Conservation (phyloP, 1,140 invertebrate genomes). For the Heliconius himera region DNA sequence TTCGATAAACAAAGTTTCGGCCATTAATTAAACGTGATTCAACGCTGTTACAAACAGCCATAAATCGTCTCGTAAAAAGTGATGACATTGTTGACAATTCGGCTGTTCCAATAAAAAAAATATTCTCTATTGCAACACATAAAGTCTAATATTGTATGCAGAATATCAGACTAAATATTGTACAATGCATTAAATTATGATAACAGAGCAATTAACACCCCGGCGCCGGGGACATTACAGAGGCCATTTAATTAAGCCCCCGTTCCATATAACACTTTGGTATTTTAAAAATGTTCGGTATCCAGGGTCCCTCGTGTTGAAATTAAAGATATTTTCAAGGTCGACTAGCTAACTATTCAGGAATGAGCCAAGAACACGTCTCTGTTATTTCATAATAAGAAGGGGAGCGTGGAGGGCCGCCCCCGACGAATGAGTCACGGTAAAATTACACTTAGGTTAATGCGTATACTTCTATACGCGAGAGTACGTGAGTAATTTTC, state of each 20-base stretch:
- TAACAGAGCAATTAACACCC: conserved; percentile 45
- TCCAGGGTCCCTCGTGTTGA: conserved; percentile 33
- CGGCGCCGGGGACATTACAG: conserved; percentile 30
- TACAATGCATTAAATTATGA: conserved; percentile 43
- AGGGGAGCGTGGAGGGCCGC: conserved; percentile 35
- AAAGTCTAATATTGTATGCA: conserved; percentile 17
- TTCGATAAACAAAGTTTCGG: background rate
- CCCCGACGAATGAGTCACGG: conserved; percentile 47
- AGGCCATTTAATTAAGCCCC: conserved; percentile 51
- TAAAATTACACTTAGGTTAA: conserved; percentile 39
- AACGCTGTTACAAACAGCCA: conserved; percentile 17
- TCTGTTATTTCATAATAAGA: conserved; percentile 35
- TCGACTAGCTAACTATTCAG: conserved; percentile 38
- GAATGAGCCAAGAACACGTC: conserved; percentile 31
- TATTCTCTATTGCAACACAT: conserved; percentile 1
- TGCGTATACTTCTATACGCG: conserved; percentile 25
- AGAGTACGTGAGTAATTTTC: conserved; percentile 40
- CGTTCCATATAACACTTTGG: conserved; percentile 44
- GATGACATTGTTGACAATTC: conserved; percentile 22
- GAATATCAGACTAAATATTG: conserved; percentile 29
- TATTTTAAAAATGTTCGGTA: conserved; percentile 53
- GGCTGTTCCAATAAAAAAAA: background rate
- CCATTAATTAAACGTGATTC: conserved; percentile 22
- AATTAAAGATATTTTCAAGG: conserved; percentile 60
- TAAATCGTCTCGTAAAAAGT: conserved; percentile 10